These are phyloP conservation scores for Sardinella longiceps DNA, from an alignment of 2,797 vertebrate genomes.

Conservation along the genomic window DNA sequence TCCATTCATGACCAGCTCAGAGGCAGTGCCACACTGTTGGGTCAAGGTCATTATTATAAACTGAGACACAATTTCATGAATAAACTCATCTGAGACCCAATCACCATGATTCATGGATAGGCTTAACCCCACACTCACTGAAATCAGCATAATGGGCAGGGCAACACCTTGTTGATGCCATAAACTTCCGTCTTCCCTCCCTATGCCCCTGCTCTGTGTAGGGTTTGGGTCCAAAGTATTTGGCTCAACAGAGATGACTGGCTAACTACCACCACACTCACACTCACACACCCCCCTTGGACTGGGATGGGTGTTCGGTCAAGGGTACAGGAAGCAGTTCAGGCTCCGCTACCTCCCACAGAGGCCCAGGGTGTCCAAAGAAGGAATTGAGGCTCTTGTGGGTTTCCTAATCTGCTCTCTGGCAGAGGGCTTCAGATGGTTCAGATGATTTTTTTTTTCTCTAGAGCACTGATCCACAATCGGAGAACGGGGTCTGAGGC, in stretches of 20 bases:
- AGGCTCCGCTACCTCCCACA: constrained; percentile 53
- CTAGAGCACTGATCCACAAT: constrained; percentile 51
- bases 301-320: constrained; percentile 30
- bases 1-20: background rate
- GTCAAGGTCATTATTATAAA: background rate
- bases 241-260: background rate
- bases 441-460: constrained; percentile 39
- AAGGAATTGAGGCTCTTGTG: constrained; percentile 60
- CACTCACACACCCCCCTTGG: constrained; percentile 11
- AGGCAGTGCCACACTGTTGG: background rate
- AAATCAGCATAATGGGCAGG: constrained; percentile 17
- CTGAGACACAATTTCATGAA: background rate
- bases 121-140: background rate
- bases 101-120: background rate
- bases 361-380: constrained; percentile 60
- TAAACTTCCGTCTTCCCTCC: constrained; percentile 56
- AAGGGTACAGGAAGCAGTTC: constrained; percentile 55
- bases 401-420: constrained; percentile 62
- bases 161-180: constrained; percentile 49
- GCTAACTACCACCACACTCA: background rate
- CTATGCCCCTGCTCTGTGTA: constrained; percentile 39
- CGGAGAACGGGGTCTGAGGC: constrained; percentile 51
- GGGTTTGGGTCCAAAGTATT: background rate
- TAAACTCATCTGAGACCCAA: background rate
- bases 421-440: constrained; percentile 42